A percentile compares a stretch with the other conserved stretches of the same genome.
These are phyloP conservation scores for Cepphus grylle DNA, from an alignment of 2,113 vertebrate genomes.

Conservation along the genomic window DNA sequence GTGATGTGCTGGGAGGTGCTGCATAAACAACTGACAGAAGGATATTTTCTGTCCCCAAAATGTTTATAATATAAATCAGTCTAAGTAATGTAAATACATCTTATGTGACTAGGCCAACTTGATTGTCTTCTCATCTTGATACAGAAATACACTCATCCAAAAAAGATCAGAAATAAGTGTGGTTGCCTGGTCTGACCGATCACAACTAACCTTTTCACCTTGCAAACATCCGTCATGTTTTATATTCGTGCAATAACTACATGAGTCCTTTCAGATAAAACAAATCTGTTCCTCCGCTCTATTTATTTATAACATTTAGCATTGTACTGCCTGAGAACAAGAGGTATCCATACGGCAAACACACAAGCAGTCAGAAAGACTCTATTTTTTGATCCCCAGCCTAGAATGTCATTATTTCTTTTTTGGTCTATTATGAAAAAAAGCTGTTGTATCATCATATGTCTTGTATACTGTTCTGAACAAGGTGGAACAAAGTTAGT, in stretches of 20 bases:
- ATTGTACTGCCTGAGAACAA: not conserved
- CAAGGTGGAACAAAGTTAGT: not conserved
- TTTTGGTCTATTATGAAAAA: not conserved
- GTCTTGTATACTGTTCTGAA: not conserved
- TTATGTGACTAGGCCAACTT: not conserved
- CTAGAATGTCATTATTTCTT: not conserved
- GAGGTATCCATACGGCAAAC: not conserved
- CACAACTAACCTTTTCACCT: not conserved
- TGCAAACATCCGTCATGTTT: not conserved
- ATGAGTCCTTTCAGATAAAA: not conserved
- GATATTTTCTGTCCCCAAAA: not conserved
- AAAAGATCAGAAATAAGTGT: not conserved
- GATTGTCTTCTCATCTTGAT: not conserved
- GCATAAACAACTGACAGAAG: not conserved
- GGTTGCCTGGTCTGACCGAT: not conserved
- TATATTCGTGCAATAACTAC: not conserved
- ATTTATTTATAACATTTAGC: not conserved
- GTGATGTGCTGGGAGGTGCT: not conserved
- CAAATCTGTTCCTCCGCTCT: not conserved
- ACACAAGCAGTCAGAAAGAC: not conserved
- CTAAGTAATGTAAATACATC: not conserved
- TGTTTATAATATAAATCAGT: not conserved
- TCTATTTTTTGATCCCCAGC: not conserved
- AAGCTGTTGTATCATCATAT: not conserved
- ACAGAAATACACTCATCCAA: not conserved